Percentiles rank a stretch among this genome's conserved stretches.
phyloP scores from a whole-genome alignment of 2,888 invertebrate genomes.

The Crocallis elinguaria region DNA sequence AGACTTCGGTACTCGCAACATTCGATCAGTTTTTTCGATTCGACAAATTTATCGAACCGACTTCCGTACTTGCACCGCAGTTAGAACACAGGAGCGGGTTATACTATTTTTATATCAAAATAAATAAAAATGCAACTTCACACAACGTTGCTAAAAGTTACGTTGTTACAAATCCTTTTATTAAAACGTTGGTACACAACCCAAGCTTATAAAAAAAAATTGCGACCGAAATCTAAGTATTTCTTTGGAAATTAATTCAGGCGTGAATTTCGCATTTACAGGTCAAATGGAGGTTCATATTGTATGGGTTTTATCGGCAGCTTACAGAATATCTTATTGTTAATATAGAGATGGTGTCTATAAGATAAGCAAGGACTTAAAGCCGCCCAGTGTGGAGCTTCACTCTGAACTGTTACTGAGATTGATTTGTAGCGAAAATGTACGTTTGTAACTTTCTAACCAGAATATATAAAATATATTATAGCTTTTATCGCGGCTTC shows the following conservation, averaged over 20 bases:
- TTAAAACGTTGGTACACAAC: conserved; percentile 30
- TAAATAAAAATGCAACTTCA: conserved; percentile 26
- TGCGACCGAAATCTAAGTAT: conserved; percentile 13
- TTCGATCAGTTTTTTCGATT: no score
- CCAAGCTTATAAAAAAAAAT: conserved; percentile 28
- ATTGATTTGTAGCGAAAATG: conserved; percentile 31
- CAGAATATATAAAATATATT: no score
- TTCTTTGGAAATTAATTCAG: conserved; percentile 39
- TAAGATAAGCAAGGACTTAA: conserved; percentile 44
- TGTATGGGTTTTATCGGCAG: conserved; percentile 39
- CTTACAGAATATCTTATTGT: conserved; percentile 34
- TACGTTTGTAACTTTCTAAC: conserved; percentile 1
- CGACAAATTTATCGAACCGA: no score
- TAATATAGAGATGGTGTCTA: conserved; percentile 40
- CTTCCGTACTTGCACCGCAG: no score
- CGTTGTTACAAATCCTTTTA: conserved; percentile 29
- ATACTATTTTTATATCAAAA: not conserved
- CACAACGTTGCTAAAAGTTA: conserved; percentile 19
- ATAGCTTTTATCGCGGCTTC: no score
- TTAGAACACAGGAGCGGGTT: not conserved
- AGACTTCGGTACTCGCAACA: no score
- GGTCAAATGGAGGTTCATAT: conserved; percentile 37
- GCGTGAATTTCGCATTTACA: conserved; percentile 40
- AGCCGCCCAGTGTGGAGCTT: conserved; percentile 31
- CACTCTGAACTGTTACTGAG: conserved; percentile 27